Percentiles rank a stretch among this genome's conserved stretches.
These are phyloP conservation scores for Cynopterus brachyotis DNA, from an alignment of 2,113 vertebrate species.

Conservation along the genomic window DNA sequence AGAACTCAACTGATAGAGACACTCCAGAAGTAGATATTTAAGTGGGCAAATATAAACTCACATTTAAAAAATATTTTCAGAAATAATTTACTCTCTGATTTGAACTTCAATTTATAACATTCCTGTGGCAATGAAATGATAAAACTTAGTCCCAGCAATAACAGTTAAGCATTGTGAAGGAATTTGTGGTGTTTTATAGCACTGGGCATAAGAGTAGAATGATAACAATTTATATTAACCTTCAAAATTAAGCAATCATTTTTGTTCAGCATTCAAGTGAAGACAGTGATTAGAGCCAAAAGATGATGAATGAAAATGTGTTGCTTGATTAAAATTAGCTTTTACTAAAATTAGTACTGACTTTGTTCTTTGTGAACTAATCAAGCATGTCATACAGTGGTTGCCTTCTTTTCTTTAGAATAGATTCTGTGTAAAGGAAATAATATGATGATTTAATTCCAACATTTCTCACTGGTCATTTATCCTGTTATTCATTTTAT, in stretches of 20 bases:
- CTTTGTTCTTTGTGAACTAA: conserved; percentile 62
- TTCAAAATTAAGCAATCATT: conserved; percentile 50
- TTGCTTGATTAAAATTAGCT: conserved; percentile 68
- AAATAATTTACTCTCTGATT: conserved; percentile 74
- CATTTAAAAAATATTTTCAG: not conserved
- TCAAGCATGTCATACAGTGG: conserved; percentile 24
- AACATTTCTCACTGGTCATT: conserved; percentile 10
- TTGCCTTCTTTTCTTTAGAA: conserved; percentile 45
- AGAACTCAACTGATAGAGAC: conserved; percentile 54
- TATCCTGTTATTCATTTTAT: not conserved
- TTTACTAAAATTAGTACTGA: conserved; percentile 67
- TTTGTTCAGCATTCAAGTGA: conserved; percentile 49
- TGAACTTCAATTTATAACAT: conserved; percentile 73
- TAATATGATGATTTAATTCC: not conserved
- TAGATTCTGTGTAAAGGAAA: conserved; percentile 36
- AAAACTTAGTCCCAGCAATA: conserved; percentile 56
- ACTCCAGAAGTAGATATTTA: not conserved
- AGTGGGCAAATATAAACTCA: not conserved
- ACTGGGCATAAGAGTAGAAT: not conserved
- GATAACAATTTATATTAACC: conserved; percentile 42
- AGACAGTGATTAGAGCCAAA: conserved; percentile 59
- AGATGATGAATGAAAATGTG: conserved; percentile 64
- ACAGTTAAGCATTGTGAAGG: not conserved
- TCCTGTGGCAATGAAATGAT: conserved; percentile 65
- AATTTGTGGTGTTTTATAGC: not conserved